phyloP scores from a whole-genome alignment of 2,888 invertebrate genomes.

The Heliconius erato region DNA sequence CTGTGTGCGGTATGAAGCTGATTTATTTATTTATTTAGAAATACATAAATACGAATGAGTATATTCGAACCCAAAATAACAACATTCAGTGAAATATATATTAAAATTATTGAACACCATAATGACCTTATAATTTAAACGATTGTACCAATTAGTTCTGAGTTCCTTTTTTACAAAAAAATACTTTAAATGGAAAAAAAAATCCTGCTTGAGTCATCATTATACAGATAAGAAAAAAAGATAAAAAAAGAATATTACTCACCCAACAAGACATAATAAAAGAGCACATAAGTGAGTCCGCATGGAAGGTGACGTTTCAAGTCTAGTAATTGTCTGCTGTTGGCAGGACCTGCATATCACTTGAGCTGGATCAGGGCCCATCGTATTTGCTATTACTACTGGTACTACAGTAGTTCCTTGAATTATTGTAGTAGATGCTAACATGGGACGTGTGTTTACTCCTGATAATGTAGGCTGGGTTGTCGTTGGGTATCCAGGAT shows the following conservation, averaged over 20 bases:
- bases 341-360: conserved; percentile 79
- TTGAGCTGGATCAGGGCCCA: conserved; percentile 61
- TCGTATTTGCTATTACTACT: conserved; percentile 55
- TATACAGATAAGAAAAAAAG: background rate
- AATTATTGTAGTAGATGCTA: conserved; percentile 46
- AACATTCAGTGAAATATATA: background rate
- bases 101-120: background rate
- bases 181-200: background rate
- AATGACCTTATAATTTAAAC: background rate
- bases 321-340: conserved; percentile 72
- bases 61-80: background rate
- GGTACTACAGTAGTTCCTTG: conserved; percentile 49
- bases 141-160: background rate
- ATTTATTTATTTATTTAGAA: too few relatives aligned
- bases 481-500: conserved; percentile 35
- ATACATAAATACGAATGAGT: too few relatives aligned
- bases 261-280: conserved; percentile 78
- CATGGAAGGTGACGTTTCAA: conserved; percentile 72
- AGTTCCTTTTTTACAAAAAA: background rate
- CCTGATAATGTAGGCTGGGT: conserved; percentile 42
- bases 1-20: too few relatives aligned
- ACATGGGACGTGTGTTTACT: background rate
- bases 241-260: conserved; percentile 51
- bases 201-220: background rate
- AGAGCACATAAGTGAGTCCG: conserved; percentile 85